These are phyloP conservation scores for Cyclargus thomasi DNA, from an alignment of 1,140 invertebrate species.

Conservation along the genomic window DNA sequence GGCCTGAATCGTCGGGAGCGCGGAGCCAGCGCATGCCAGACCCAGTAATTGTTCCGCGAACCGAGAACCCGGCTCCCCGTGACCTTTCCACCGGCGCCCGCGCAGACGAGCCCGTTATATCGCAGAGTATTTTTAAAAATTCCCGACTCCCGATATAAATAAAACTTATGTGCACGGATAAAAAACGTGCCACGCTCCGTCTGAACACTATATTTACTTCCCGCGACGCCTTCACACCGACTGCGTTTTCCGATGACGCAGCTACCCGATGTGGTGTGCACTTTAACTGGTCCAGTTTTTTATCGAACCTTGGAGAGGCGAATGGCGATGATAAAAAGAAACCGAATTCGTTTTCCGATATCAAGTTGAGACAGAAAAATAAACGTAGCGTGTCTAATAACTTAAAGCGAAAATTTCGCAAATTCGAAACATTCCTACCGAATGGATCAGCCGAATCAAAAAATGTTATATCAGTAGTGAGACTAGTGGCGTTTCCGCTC, in stretches of 20 bases:
- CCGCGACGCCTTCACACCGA: constrained; percentile 15
- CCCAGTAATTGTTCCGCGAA: neutral
- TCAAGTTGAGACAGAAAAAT: too few relatives aligned
- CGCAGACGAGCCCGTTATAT: constrained; percentile 38
- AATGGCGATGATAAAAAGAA: too few relatives aligned
- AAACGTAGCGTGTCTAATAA: too few relatives aligned
- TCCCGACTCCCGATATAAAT: constrained; percentile 50
- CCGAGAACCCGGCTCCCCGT: constrained; percentile 30
- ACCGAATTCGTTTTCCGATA: too few relatives aligned
- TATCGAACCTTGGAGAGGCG: too few relatives aligned
- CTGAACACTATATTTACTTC: constrained; percentile 51
- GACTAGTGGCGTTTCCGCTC: neutral
- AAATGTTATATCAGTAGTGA: neutral
- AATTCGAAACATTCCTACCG: too few relatives aligned
- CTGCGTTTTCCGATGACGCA: neutral
- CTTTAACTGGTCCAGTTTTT: too few relatives aligned
- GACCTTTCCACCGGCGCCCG: constrained; percentile 44
- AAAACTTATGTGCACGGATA: constrained; percentile 40
- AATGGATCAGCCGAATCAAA: neutral
- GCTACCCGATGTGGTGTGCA: neutral
- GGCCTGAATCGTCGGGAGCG: neutral
- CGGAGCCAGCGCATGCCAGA: neutral
- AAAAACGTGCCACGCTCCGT: constrained; percentile 34
- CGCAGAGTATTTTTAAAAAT: constrained; percentile 54
- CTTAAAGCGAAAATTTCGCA: too few relatives aligned